phyloP scores from a whole-genome alignment of 92 coral and sea anemone species.

The Pocillopora meandrina region DNA sequence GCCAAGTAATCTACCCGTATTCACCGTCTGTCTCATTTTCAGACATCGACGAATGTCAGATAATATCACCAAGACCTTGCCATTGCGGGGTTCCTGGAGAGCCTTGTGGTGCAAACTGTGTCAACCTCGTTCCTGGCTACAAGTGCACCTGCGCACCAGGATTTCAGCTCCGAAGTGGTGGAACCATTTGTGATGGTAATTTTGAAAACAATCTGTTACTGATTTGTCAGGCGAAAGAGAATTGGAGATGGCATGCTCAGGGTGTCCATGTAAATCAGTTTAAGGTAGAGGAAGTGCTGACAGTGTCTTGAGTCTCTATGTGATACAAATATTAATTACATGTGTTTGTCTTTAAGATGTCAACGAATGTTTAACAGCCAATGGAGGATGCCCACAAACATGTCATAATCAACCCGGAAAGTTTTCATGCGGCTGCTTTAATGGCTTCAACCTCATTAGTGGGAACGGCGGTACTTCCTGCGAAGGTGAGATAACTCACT shows the following conservation, averaged over 20 bases:
- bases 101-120: constrained; percentile 21
- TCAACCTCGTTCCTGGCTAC: constrained; percentile 9
- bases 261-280: too few species aligned
- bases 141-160: constrained; percentile 24
- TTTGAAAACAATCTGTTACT: too few species aligned
- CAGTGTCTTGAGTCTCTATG: too few species aligned
- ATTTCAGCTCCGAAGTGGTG: constrained; percentile 27
- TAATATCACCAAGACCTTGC: constrained; percentile 22
- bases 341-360: not conserved
- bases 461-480: not conserved
- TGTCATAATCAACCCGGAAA: constrained; percentile 1
- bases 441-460: not conserved
- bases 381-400: constrained; percentile 15
- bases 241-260: too few species aligned
- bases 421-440: constrained; percentile 6
- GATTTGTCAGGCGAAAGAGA: too few species aligned
- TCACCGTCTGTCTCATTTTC: not conserved
- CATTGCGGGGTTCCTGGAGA: constrained; percentile 28
- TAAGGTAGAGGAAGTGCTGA: too few species aligned
- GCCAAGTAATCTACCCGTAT: too few species aligned
- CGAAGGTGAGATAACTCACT: not conserved
- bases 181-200: constrained; percentile 29
- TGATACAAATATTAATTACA: too few species aligned
- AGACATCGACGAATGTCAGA: constrained; percentile 27
- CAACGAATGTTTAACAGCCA: constrained; percentile 16